phyloP scores from a whole-genome alignment of 2,113 vertebrate species.

The Callopanchax toddi region DNA sequence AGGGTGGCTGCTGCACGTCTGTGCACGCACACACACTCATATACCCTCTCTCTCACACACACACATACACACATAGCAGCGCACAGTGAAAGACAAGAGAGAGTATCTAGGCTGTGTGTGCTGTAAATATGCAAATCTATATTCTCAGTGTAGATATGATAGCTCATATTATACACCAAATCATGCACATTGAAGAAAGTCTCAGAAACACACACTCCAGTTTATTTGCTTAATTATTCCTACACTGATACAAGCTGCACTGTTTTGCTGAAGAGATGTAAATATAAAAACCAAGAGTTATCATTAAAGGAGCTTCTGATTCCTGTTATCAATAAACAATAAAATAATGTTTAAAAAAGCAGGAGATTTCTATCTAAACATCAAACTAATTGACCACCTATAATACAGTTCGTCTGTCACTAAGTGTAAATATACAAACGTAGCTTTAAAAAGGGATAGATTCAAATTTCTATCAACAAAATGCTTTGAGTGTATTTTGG shows the following conservation, averaged over 20 bases:
- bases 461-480: not conserved
- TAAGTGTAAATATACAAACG: not conserved
- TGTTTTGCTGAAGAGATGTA: conserved; percentile 26
- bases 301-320: not conserved
- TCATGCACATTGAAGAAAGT: conserved; percentile 57
- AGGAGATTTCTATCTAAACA: not conserved
- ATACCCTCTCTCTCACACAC: not conserved
- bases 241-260: conserved; percentile 39
- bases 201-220: conserved; percentile 19
- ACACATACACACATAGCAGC: conserved; percentile 17
- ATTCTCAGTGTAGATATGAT: conserved; percentile 70
- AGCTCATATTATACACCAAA: conserved; percentile 62
- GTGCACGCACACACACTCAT: conserved; percentile 69
- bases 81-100: conserved; percentile 61
- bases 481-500: not conserved
- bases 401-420: not conserved
- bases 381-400: not conserved
- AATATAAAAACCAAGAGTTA: conserved; percentile 33
- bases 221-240: conserved; percentile 63
- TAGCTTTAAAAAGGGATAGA: not conserved
- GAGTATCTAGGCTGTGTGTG: conserved; percentile 49
- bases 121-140: conserved; percentile 76
- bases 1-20: conserved; percentile 80
- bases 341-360: conserved; percentile 1
- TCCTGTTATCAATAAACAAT: not conserved